Evolutionary conservation across 2,113 vertebrate species (phyloP).

Genomic region (Silurus glanis): DNA sequence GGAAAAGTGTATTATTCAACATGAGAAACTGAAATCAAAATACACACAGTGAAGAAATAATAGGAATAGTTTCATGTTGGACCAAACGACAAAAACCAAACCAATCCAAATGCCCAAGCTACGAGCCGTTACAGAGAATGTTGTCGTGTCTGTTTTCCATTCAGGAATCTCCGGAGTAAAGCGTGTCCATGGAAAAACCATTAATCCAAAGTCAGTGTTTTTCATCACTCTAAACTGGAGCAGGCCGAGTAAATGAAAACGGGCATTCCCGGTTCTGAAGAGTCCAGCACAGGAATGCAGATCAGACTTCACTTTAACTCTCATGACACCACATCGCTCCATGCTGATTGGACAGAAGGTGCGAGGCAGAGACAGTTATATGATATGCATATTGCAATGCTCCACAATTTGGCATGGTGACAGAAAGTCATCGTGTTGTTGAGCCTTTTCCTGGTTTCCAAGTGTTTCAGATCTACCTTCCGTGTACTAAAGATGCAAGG

Average conservation of each 20-base stretch:
- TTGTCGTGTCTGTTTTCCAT: background rate
- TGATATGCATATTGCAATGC: too few relatives aligned
- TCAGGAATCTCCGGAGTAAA: background rate
- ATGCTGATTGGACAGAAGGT: background rate
- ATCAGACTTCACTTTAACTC: background rate
- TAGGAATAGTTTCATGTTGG: background rate
- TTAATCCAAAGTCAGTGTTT: background rate
- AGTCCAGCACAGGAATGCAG: background rate
- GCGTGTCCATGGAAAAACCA: background rate
- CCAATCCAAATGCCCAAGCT: background rate
- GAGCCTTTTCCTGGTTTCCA: too few relatives aligned
- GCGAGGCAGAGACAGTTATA: background rate
- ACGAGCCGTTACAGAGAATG: background rate
- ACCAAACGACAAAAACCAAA: background rate
- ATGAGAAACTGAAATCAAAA: too few relatives aligned
- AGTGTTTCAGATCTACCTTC: background rate
- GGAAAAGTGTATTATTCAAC: background rate
- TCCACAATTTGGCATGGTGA: too few relatives aligned
- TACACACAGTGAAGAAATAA: background rate
- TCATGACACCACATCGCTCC: background rate
- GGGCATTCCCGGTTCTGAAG: background rate
- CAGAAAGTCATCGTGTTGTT: too few relatives aligned
- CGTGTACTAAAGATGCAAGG: background rate
- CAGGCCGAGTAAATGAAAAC: background rate
- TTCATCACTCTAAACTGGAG: background rate